Base-by-base conservation (phyloP, 2,797 vertebrate genomes). In the Natrix natrix region DNA sequence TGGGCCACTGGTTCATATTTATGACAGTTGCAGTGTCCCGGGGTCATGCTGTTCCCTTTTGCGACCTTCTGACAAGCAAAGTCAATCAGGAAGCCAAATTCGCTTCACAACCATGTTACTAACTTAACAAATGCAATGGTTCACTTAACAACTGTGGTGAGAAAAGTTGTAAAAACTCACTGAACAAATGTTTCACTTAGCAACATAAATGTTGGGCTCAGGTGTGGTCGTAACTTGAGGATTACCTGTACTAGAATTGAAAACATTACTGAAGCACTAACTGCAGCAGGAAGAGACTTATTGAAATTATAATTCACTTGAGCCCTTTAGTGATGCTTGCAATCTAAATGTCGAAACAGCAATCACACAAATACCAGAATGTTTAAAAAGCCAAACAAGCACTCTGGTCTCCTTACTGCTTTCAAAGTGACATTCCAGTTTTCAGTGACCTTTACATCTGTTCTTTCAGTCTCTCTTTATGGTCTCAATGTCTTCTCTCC, bases 391-490 rank as follows among this genome's bases (percentile, higher is more conserved):
- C 63, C 63, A 93, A 92, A 91, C 1, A 16, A 57, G 13, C 90
- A 91, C 56, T 90, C 96, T 94, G 14, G 87, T 93, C 66, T 94
- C 88, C 94, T 57, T 92, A 86, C 90, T 91, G 92, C 78, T 95
- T 24, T 2, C 1, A 94, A 86, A 94, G 88, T 86, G 92, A 94
- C 95, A 96, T 93, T 95, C 28, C 78, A 93, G 92, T 89, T 96
- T 95, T 95, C 96, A 95, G 92, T 96, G 95, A 96, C 96, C 95
- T 96, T 96, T 95, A 87, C 94, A 95, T 94, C 93, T 66, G 91
- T 57, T 95, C 93, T 95, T 94, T 96, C 92, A 90, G 14, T 94
- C 66, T 86, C 59, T 94, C 90, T 92, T 69, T 69, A 43, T 37
- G 92, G 86, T 28, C 92, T 95, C 92, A 93, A 95, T 94, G 86